Base-by-base conservation (phyloP, 2,888 invertebrate species). In the Chloroclystis v-ata region DNA sequence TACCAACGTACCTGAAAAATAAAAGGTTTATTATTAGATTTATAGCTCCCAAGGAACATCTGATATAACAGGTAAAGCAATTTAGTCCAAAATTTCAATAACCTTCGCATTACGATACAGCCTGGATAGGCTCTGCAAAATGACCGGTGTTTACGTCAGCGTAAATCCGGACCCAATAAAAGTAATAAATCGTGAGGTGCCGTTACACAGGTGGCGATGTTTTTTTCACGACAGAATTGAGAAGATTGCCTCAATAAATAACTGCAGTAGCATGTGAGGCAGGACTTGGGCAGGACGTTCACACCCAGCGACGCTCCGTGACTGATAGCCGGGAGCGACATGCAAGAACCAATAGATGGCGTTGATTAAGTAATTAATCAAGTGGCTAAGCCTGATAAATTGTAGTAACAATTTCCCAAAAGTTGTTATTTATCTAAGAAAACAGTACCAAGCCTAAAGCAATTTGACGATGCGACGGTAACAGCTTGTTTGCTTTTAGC, bases 231-330 rank as follows among this genome's bases (percentile, higher is more conserved):
- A 53, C 59, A 69, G 65, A 63, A 66, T 67, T 72, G 70, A 65
- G 72, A 76, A 84, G 74, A 86, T 86, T 85, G 80, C 72, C 60
- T 56, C 82, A 65, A 83, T 85, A 85, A 85, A 86, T 85, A 80
- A 82, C 76, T 66, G 58, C 62, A 69, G 64, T 61, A 68, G 65
- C 67, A 65, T 69, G 72, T 67, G 69, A 73, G 63, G 69, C 58
- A 58, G 61, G 68, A 76, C 67, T 67, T 69, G 72, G 63, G 69
- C 58, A 58, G 61, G 68, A 76, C 67, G 75, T 79, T 77, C 71
- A 63, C 68, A 69, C 69, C 57, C 58, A 55, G 65, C 65, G 70
- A 64, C 61, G 59, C 65, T 59, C 60, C 57, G 74, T 82, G 84
- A 85, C 63, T 79, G 78, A 86, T 84, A 74, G 76, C 72, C 57